Evolutionary conservation across 2,797 vertebrate genomes (phyloP).

Genomic region (Carcharodon carcharias): DNA sequence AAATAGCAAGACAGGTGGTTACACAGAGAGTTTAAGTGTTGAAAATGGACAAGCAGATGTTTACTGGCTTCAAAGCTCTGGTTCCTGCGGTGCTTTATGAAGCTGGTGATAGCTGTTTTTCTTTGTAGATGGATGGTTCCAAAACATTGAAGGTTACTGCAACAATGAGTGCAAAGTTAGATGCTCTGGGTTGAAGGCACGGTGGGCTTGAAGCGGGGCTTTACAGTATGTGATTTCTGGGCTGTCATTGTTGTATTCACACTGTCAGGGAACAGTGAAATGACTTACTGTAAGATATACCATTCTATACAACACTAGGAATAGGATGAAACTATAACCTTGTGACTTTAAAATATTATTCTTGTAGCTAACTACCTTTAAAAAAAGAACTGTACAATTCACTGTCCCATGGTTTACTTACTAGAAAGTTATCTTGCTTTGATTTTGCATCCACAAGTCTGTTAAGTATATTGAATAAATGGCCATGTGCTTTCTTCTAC

Average conservation of each 20-base stretch:
- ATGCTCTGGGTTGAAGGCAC: neutral
- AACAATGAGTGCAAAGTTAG: neutral
- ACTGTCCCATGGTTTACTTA: neutral
- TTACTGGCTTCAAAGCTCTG: neutral
- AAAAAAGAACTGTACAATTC: conserved; percentile 37
- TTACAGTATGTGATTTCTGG: neutral
- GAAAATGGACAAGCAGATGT: neutral
- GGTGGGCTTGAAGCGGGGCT: neutral
- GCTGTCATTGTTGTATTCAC: neutral
- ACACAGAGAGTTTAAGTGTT: neutral
- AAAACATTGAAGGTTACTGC: neutral
- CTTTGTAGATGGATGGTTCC: conserved; percentile 31
- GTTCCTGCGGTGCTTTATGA: neutral
- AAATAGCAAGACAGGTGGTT: neutral
- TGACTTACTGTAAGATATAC: neutral
- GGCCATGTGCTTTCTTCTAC: neutral
- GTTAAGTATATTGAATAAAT: neutral
- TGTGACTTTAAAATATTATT: conserved; percentile 32
- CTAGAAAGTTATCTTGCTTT: neutral
- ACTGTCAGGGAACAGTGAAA: neutral
- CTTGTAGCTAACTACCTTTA: conserved; percentile 27
- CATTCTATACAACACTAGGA: neutral
- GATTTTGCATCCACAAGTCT: neutral
- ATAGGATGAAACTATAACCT: conserved; percentile 19
- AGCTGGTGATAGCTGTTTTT: conserved; percentile 45